Conservation (phyloP, 2,888 invertebrate species). For the Eupithecia exiguata region DNA sequence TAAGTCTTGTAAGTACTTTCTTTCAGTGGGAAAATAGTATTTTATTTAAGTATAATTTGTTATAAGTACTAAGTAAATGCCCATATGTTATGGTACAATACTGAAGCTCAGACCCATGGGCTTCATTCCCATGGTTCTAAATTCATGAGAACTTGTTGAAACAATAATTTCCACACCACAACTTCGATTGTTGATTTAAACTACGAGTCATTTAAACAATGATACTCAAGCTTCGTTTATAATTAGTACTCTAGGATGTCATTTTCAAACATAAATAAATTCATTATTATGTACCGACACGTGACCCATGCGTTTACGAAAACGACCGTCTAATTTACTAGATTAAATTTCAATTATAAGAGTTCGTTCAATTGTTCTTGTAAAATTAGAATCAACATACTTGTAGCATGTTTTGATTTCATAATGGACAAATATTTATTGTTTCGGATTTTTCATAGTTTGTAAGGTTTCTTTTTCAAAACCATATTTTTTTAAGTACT, state of each 20-base stretch:
- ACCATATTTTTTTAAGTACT: background rate
- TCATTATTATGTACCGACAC: background rate
- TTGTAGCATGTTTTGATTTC: background rate
- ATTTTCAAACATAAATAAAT: background rate
- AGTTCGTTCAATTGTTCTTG: background rate
- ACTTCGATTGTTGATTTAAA: conserved; percentile 4
- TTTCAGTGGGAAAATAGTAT: background rate
- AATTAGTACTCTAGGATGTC: background rate
- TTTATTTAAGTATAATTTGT: background rate
- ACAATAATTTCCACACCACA: conserved; percentile 6
- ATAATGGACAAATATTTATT: background rate
- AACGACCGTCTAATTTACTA: background rate
- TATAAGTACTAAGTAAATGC: background rate
- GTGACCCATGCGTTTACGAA: background rate
- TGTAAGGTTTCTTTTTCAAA: background rate
- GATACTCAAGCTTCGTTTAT: background rate
- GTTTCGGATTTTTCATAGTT: background rate
- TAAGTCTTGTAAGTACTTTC: conserved; percentile 7
- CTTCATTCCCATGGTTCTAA: background rate
- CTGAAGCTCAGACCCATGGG: background rate
- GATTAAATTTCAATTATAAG: background rate
- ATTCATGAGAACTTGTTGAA: conserved; percentile 1
- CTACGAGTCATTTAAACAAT: conserved; percentile 4
- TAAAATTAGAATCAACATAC: conserved; percentile 2
- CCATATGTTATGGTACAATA: conserved; percentile 10